Conservation (phyloP, 2,888 invertebrate species). For the Anorthoa munda region DNA sequence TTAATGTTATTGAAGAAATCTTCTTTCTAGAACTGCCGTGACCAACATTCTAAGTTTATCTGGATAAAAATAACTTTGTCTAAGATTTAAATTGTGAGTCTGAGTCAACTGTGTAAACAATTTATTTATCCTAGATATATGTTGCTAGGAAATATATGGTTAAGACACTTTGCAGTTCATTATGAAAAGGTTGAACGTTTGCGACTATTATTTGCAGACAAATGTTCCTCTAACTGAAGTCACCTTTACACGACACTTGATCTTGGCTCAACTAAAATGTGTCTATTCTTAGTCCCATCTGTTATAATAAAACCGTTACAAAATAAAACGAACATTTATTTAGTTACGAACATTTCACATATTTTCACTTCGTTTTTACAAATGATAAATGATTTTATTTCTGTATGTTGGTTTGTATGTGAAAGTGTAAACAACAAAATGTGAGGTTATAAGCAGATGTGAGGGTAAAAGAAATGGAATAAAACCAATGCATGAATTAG, state of each 20-base stretch:
- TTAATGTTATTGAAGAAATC: no score
- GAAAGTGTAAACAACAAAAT: no score
- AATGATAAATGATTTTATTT: no score
- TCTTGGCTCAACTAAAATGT: background rate
- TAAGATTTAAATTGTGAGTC: background rate
- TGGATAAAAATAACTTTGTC: background rate
- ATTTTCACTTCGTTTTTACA: constrained; percentile 19
- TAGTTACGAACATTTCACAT: no score
- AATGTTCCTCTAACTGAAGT: background rate
- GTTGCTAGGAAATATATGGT: background rate
- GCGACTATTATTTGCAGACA: constrained; percentile 6
- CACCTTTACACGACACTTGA: constrained; percentile 3
- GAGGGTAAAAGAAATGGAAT: no score
- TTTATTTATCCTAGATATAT: background rate
- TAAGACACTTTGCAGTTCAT: background rate
- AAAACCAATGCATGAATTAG: no score
- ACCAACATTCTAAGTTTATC: background rate
- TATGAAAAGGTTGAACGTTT: constrained; percentile 10
- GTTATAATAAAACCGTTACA: background rate
- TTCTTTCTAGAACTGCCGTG: background rate
- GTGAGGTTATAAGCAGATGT: no score
- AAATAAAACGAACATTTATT: no score
- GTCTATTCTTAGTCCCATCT: constrained; percentile 19
- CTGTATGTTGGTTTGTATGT: no score
- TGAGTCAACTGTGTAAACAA: background rate